phyloP scores from a whole-genome alignment of 2,888 invertebrate species.

The Brassicogethes aeneus region DNA sequence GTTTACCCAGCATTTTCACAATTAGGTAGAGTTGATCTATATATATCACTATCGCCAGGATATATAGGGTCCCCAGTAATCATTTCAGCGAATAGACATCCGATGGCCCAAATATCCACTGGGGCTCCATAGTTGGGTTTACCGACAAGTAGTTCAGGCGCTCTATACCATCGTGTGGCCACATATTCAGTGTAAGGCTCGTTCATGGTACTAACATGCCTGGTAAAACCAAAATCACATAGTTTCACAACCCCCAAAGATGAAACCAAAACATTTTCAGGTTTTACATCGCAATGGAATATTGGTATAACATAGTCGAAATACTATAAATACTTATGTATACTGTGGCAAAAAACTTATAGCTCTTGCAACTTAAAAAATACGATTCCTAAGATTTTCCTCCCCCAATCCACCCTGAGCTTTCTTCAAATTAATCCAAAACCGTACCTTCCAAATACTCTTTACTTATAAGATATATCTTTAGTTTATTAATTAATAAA shows the following conservation, averaged over 20 bases:
- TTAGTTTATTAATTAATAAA: too few relatives aligned
- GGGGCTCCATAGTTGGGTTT: slow-evolving; percentile 64
- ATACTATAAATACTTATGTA: slow-evolving; percentile 57
- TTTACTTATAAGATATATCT: too few relatives aligned
- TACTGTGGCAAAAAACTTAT: slow-evolving; percentile 75
- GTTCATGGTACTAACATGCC: slow-evolving; percentile 59
- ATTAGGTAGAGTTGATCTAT: slow-evolving; percentile 81
- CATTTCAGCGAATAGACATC: slow-evolving; percentile 79
- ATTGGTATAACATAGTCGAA: slow-evolving; percentile 49
- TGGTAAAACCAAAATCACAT: slow-evolving; percentile 86
- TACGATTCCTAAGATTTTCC: slow-evolving; percentile 62
- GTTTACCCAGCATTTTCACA: slow-evolving; percentile 57
- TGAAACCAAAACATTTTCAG: slow-evolving; percentile 80
- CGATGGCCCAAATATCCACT: slow-evolving; percentile 83
- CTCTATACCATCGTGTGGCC: slow-evolving; percentile 72
- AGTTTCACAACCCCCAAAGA: slow-evolving; percentile 74
- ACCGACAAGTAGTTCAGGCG: slow-evolving; percentile 77
- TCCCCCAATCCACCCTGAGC: slow-evolving; percentile 62
- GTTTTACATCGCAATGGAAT: slow-evolving; percentile 83
- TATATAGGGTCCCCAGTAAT: slow-evolving; percentile 78
- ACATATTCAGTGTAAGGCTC: slow-evolving; percentile 85
- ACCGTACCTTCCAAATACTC: slow-evolving; percentile 82
- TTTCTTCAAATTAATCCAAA: slow-evolving; percentile 71
- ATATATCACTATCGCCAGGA: slow-evolving; percentile 83
- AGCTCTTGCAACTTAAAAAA: slow-evolving; percentile 74